Conservation (phyloP, 2,888 invertebrate genomes). For the Apomyelois bistriatella region DNA sequence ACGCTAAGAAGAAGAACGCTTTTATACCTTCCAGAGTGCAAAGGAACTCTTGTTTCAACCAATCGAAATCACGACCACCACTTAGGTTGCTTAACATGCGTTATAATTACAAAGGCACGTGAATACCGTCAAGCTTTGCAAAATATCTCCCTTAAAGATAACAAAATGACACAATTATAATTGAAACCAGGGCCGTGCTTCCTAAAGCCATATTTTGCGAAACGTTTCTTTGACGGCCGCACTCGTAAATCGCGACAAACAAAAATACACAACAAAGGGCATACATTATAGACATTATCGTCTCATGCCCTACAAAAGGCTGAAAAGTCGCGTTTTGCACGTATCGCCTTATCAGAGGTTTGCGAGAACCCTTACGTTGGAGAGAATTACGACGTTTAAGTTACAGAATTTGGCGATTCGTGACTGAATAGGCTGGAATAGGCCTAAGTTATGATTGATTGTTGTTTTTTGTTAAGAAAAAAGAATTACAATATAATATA, state of each 20-base stretch:
- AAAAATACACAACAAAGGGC: slow-evolving; percentile 64
- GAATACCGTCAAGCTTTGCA: too few species aligned
- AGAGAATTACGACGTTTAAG: slow-evolving; percentile 43
- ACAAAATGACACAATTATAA: not conserved
- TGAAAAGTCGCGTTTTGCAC: slow-evolving; percentile 76
- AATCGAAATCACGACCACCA: too few species aligned
- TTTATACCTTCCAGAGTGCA: too few species aligned
- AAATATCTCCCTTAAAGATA: not conserved
- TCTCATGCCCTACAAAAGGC: slow-evolving; percentile 70
- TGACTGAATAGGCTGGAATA: not conserved
- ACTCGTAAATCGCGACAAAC: slow-evolving; percentile 60
- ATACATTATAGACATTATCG: slow-evolving; percentile 73
- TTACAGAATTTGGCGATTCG: slow-evolving; percentile 26
- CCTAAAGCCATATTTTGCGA: not conserved
- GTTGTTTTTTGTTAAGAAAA: not conserved
- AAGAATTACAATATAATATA: too few species aligned
- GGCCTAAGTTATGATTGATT: slow-evolving; percentile 8
- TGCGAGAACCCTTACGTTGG: slow-evolving; percentile 70
- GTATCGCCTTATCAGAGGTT: slow-evolving; percentile 68
- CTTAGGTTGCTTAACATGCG: too few species aligned
- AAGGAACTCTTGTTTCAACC: too few species aligned
- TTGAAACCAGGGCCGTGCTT: not conserved
- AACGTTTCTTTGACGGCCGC: slow-evolving; percentile 31
- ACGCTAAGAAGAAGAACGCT: too few species aligned
- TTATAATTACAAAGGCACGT: too few species aligned